A percentile compares a stretch with the other conserved stretches of the same genome.
phyloP scores from a whole-genome alignment of 2,113 vertebrate genomes.

The Melierax canorus region DNA sequence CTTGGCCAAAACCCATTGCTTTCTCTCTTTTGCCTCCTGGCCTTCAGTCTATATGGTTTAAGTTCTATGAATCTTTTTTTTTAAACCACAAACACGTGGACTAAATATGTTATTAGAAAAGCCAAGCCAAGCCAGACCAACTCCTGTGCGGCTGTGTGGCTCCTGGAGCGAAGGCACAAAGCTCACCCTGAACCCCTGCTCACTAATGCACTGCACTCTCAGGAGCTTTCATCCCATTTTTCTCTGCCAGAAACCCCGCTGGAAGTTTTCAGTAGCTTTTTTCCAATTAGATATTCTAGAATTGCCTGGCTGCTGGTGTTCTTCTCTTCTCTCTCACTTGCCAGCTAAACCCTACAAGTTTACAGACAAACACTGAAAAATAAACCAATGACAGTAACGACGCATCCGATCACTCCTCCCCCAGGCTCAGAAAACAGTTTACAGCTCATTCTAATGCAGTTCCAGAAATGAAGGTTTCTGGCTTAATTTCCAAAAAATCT shows the following conservation, averaged over 20 bases:
- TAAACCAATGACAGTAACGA: background rate
- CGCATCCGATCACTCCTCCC: accelerated
- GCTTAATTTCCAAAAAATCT: background rate
- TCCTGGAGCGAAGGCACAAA: no score
- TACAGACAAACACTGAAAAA: background rate
- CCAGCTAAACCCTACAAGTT: background rate
- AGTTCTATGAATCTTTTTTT: background rate
- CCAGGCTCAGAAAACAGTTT: background rate
- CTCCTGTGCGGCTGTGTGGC: accelerated
- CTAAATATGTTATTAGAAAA: accelerated
- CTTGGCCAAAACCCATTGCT: background rate
- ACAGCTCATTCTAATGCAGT: background rate
- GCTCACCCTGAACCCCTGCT: background rate
- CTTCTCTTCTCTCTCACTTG: background rate
- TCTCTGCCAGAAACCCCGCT: background rate
- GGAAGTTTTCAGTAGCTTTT: background rate
- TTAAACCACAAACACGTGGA: no score
- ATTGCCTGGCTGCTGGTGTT: background rate
- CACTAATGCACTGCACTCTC: accelerated
- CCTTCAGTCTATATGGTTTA: background rate
- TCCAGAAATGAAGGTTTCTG: background rate
- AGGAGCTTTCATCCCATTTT: accelerated
- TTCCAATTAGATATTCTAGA: background rate
- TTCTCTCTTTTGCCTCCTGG: background rate
- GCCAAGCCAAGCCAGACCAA: background rate